Evolutionary conservation across 2,888 invertebrate species (phyloP).

Genomic region (Pardosa pseudoannulata): DNA sequence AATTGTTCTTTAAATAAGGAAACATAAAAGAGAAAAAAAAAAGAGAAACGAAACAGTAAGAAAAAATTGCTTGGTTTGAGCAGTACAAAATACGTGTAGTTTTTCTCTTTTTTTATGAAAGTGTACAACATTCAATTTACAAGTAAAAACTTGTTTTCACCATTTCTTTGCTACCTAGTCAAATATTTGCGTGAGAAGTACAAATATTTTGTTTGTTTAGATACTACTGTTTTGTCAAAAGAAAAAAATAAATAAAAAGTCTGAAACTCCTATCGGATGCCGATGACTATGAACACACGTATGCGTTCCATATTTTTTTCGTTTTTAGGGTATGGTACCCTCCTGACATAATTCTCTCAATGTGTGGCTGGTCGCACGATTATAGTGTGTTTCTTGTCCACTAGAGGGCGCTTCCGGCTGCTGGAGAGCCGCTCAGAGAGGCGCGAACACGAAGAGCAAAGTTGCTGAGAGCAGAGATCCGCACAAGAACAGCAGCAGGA

Average conservation of each 20-base stretch:
- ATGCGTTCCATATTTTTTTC: no score
- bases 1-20: no score
- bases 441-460: constrained; percentile 53
- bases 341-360: background rate
- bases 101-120: no score
- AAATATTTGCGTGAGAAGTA: background rate
- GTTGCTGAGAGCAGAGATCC: constrained; percentile 48
- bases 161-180: background rate
- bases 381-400: background rate
- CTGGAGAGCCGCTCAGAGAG: constrained; percentile 45
- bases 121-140: no score
- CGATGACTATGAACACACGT: no score
- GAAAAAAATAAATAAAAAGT: no score
- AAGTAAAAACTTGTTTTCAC: no score
- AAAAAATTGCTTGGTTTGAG: no score
- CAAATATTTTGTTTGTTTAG: background rate
- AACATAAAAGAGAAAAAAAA: no score
- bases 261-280: background rate
- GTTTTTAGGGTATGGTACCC: no score
- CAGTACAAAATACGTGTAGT: no score
- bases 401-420: background rate
- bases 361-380: background rate
- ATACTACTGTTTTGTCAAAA: background rate
- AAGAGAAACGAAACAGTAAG: no score
- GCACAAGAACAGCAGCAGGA: constrained; percentile 38